These are phyloP conservation scores for Hypsibius dujardini DNA, from an alignment of 1,140 invertebrate species.

Conservation along the genomic window DNA sequence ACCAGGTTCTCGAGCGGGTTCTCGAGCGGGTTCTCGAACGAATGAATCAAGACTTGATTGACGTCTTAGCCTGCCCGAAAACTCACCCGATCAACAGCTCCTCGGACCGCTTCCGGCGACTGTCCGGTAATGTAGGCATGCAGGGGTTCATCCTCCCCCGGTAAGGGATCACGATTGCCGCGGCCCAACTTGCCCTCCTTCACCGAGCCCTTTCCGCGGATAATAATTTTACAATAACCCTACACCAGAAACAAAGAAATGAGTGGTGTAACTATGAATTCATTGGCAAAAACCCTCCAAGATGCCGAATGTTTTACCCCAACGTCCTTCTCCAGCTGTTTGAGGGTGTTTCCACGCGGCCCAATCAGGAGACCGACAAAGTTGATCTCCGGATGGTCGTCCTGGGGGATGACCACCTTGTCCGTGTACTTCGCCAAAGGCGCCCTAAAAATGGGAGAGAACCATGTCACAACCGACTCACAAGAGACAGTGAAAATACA, in stretches of 20 bases:
- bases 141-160: conserved; percentile 95
- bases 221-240: conserved; percentile 62
- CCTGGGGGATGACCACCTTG: conserved; percentile 97
- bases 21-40: too few species aligned
- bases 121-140: conserved; percentile 97
- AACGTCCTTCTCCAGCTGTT: conserved; percentile 55
- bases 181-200: conserved; percentile 96
- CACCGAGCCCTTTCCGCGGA: conserved; percentile 94
- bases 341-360: conserved; percentile 95
- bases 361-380: conserved; percentile 97
- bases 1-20: too few species aligned
- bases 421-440: conserved; percentile 87
- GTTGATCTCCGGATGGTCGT: conserved; percentile 98
- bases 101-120: conserved; percentile 87
- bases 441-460: conserved; percentile 47
- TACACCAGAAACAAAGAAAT: conserved; percentile 7
- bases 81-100: conserved; percentile 80
- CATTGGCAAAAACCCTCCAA: too few species aligned
- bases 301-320: too few species aligned
- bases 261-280: conserved; percentile 27
- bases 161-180: conserved; percentile 91
- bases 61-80: background rate
- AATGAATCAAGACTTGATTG: too few species aligned
- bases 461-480: background rate
- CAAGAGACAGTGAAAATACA: conserved; percentile 21